These are phyloP conservation scores for Halcyon malimbica DNA, from an alignment of 2,113 vertebrate genomes.

Conservation along the genomic window DNA sequence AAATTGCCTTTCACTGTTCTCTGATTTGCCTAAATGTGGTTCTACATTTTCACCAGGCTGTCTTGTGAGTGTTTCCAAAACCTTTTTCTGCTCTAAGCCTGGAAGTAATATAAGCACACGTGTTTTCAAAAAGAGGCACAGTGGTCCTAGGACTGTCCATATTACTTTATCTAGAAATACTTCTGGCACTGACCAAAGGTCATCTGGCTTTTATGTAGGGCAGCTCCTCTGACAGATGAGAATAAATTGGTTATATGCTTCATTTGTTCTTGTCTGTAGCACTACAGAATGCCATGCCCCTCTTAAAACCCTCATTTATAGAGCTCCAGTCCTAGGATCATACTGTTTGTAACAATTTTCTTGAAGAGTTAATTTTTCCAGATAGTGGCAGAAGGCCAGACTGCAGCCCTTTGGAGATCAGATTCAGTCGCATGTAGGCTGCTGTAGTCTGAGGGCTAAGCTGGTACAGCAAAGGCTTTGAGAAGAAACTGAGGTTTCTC, in stretches of 20 bases:
- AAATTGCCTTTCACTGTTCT: not conserved
- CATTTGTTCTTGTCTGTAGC: not conserved
- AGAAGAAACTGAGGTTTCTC: not conserved
- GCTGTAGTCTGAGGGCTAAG: not conserved
- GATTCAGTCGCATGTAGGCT: not conserved
- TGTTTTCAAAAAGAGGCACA: not conserved
- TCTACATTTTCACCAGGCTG: not conserved
- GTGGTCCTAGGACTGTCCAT: not conserved
- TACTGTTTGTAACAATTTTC: not conserved
- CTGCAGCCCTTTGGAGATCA: not conserved
- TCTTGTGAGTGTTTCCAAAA: not conserved
- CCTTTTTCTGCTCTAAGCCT: not conserved
- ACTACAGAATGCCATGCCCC: not conserved
- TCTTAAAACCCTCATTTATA: not conserved
- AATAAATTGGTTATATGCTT: not conserved
- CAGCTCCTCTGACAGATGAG: not conserved
- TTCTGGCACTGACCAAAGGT: not conserved
- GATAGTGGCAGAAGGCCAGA: not conserved
- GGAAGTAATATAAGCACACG: not conserved
- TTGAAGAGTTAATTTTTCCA: not conserved
- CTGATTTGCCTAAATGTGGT: not conserved
- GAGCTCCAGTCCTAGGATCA: not conserved
- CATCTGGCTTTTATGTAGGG: not conserved
- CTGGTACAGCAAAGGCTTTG: not conserved
- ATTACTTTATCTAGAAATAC: not conserved